Evolutionary conservation across 2,797 vertebrate genomes (phyloP), one percentile per base, ranked within the genome.

Genomic region (Enteromius argenteus): DNA sequence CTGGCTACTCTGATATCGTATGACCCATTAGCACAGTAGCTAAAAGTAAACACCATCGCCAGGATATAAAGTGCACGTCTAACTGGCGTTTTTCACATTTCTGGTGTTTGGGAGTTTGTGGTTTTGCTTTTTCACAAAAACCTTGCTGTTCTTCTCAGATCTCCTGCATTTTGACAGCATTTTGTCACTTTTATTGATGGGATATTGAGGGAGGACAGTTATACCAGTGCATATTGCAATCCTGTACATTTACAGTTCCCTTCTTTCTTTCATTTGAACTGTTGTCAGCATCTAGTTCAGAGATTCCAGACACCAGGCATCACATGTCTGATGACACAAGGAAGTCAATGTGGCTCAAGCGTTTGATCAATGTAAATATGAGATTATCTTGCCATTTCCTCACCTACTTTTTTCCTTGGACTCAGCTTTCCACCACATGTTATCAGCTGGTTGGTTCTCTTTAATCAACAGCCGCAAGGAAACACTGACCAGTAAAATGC

Each of bases 391-490:
- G 51, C 58, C 60, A 81, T 78, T 77, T 79, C 46, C 69, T 71
- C 19, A 72, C 83, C 66, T 79, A 74, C 27, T 49, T 79, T 71
- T 84, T 81, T 46, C 15, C 42, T 79, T 64, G 42, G 56, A 32
- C 27, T 42, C 76, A 83, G 83, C 66, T 15, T n/a, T 75, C n/a
- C 13, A 46, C 68, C 21, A 44, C 46, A 85, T 46, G 3, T 66
- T 82, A 86, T 83, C 71, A 72, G 66, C 42, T 23, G 62, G 15
- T 66, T 72, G 23, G 14, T 78, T 85, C 32, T 80, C 80, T 72
- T 78, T 67, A 75, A 9, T 83, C 53, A 76, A 56, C 79, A 80
- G 60, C 23, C 21, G 30, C 80, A 39, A 80, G 62, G 66, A 77
- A 56, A 64, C n/a, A 71, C 8, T 46, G 71, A 81, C 15, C 13